A percentile compares a stretch with the other conserved stretches of the same genome.
These are phyloP conservation scores for Peromyscus leucopus DNA, from an alignment of 2,113 vertebrate species.

Conservation along the genomic window DNA sequence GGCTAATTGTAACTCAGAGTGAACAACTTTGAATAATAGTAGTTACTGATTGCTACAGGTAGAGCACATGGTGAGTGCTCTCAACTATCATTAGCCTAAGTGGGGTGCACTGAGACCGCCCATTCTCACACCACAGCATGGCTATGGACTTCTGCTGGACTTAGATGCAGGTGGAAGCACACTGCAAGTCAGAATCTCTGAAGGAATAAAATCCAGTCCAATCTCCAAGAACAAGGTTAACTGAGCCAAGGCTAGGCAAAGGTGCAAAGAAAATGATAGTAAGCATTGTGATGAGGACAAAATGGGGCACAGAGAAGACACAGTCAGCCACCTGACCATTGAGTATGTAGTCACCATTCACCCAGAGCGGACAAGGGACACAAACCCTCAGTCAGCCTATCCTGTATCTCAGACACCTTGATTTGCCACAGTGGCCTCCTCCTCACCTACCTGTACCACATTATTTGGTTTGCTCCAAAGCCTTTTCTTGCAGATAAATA, in stretches of 20 bases:
- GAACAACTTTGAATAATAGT: not conserved
- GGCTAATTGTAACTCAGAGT: not conserved
- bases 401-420: not conserved
- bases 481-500: not conserved
- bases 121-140: too few relatives aligned
- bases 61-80: too few relatives aligned
- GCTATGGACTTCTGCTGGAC: not conserved
- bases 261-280: not conserved
- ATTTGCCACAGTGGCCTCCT: not conserved
- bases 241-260: not conserved
- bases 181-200: not conserved
- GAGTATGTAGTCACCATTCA: not conserved
- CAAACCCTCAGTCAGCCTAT: not conserved
- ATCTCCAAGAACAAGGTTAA: not conserved
- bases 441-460: not conserved
- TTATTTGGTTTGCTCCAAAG: not conserved
- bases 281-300: too few relatives aligned
- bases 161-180: not conserved
- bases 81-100: not conserved
- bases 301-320: too few relatives aligned
- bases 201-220: too few relatives aligned
- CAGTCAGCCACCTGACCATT: too few relatives aligned
- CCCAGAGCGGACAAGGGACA: not conserved
- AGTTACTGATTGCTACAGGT: not conserved
- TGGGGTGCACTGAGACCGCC: too few relatives aligned